Conservation (phyloP, 2,113 vertebrate species). For the Gymnorhina tibicen region DNA sequence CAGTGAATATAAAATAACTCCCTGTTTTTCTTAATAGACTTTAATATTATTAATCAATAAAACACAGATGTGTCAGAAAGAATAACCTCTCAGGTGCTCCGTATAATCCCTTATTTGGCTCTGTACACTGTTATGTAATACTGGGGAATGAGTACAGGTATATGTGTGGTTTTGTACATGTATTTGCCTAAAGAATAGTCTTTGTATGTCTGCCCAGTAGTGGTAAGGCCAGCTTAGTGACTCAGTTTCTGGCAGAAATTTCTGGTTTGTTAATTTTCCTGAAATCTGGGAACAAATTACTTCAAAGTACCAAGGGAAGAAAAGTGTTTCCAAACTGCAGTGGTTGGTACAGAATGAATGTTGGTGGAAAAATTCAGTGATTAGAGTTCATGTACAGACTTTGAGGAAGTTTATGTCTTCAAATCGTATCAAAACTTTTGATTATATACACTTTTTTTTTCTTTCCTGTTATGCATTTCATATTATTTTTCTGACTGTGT, state of each 20-base stretch:
- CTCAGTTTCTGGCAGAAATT: slow-evolving; percentile 12
- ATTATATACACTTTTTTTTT: background rate
- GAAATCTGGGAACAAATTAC: background rate
- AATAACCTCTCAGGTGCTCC: background rate
- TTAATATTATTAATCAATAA: background rate
- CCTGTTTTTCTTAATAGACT: background rate
- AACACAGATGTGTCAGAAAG: background rate
- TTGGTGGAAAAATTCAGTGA: background rate
- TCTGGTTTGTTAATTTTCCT: background rate
- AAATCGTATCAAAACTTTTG: background rate
- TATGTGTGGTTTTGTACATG: background rate
- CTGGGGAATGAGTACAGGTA: background rate
- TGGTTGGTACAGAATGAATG: background rate
- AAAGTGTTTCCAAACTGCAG: background rate
- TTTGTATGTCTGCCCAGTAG: background rate
- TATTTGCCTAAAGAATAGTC: background rate
- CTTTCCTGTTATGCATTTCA: background rate
- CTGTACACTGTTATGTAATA: background rate
- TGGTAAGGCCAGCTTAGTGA: background rate
- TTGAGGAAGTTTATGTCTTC: background rate
- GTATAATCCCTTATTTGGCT: background rate
- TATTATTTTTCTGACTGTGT: background rate
- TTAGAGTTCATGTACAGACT: background rate
- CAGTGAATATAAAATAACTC: background rate
- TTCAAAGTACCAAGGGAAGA: background rate